These are phyloP conservation scores for Hiodon alosoides DNA, from an alignment of 2,113 vertebrate species.

Conservation along the genomic window DNA sequence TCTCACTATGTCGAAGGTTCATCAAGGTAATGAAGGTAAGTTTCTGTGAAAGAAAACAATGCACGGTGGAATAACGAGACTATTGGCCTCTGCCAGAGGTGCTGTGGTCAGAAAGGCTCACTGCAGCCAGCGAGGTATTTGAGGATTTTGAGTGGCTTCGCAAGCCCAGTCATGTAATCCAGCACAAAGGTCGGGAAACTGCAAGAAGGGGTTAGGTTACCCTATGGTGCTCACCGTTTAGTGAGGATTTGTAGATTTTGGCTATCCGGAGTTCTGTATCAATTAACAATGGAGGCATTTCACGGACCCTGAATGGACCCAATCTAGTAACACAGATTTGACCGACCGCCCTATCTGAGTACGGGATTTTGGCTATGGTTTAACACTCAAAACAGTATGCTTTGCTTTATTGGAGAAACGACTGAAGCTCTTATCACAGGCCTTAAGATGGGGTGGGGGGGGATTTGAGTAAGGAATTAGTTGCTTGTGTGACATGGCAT, in stretches of 20 bases:
- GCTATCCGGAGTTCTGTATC: neutral
- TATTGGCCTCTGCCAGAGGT: constrained; percentile 32
- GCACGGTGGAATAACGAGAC: constrained; percentile 51
- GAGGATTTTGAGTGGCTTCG: constrained; percentile 13
- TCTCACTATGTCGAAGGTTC: constrained; percentile 61
- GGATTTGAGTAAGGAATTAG: too few relatives aligned
- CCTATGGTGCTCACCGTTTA: neutral
- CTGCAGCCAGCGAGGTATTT: constrained; percentile 11
- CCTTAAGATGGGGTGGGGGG: too few relatives aligned
- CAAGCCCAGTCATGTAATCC: constrained; percentile 15
- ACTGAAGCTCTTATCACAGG: too few relatives aligned
- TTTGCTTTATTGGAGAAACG: too few relatives aligned
- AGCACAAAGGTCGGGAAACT: constrained; percentile 5
- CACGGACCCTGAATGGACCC: neutral
- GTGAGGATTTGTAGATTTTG: neutral
- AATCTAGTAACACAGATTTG: neutral
- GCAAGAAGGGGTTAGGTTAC: neutral
- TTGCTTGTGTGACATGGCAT: too few relatives aligned
- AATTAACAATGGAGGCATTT: neutral
- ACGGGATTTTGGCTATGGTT: too few relatives aligned
- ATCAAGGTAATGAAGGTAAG: constrained; percentile 59
- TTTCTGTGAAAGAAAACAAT: constrained; percentile 50
- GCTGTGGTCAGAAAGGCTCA: constrained; percentile 28
- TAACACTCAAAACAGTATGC: too few relatives aligned
- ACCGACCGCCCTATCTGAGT: neutral